Percentiles rank a stretch among this genome's conserved stretches.
Evolutionary conservation across 1,140 invertebrate genomes (phyloP).

Genomic region (Daktulosphaira vitifoliae): DNA sequence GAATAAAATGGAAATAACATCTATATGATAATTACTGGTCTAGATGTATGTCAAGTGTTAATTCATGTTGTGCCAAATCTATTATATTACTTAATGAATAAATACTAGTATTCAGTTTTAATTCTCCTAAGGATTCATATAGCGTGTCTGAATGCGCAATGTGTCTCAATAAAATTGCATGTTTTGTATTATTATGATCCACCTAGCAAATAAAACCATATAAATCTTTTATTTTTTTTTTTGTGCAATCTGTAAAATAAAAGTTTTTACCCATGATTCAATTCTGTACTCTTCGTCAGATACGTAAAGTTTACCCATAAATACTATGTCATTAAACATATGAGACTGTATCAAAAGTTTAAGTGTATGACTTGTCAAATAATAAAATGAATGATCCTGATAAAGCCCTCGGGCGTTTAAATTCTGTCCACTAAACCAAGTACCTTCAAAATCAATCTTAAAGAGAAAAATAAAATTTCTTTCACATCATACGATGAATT

Average conservation of each 20-base stretch:
- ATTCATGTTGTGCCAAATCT: constrained; percentile 42
- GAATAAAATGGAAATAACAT: no score
- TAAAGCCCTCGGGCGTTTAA: constrained; percentile 59
- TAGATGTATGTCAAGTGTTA: constrained; percentile 56
- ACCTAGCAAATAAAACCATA: constrained; percentile 45
- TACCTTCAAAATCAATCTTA: constrained; percentile 58
- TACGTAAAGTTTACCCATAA: constrained; percentile 52
- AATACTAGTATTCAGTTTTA: constrained; percentile 54
- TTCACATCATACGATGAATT: background rate
- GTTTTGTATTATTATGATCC: constrained; percentile 53
- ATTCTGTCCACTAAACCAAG: constrained; percentile 70
- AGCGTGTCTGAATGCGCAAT: constrained; percentile 48
- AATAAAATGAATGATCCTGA: constrained; percentile 55
- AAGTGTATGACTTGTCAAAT: constrained; percentile 53
- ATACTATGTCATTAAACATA: constrained; percentile 56
- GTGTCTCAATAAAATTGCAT: constrained; percentile 53
- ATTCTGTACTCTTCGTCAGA: constrained; percentile 53
- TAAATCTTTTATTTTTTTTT: no score
- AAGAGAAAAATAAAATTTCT: constrained; percentile 31
- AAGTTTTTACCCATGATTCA: constrained; percentile 50
- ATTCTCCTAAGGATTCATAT: constrained; percentile 53
- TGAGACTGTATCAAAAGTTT: constrained; percentile 61
- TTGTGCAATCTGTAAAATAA: no score
- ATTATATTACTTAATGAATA: constrained; percentile 50
- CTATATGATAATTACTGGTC: no score